A percentile compares a stretch with the other conserved stretches of the same genome.
phyloP scores from a whole-genome alignment of 2,113 vertebrate genomes.

The Mungos mungo region DNA sequence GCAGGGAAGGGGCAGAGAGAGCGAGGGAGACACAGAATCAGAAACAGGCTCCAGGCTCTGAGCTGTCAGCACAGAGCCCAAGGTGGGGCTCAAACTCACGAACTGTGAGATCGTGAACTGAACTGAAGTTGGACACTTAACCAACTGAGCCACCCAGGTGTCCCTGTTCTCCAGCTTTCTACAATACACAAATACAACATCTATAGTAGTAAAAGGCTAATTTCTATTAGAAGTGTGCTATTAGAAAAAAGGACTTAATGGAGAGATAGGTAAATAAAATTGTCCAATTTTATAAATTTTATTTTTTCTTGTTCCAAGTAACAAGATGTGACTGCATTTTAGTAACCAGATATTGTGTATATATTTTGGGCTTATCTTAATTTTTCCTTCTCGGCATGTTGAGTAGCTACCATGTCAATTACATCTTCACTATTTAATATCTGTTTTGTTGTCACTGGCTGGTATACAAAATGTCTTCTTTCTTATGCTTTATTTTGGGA shows the following conservation, averaged over 20 bases:
- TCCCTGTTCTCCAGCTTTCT: neutral
- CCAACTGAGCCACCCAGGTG: too few relatives aligned
- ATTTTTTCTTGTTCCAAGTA: neutral
- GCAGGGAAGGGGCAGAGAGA: too few relatives aligned
- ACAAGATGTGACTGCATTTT: neutral
- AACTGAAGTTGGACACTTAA: neutral
- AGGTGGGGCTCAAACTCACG: neutral
- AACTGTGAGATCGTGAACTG: neutral
- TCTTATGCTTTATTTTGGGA: neutral
- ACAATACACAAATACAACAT: neutral
- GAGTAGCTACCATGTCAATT: neutral
- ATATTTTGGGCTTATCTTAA: neutral
- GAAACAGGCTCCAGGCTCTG: too few relatives aligned
- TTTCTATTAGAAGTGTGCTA: neutral
- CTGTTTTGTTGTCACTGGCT: neutral
- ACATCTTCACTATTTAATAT: neutral
- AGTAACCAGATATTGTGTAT: neutral
- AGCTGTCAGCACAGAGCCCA: neutral
- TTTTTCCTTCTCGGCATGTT: neutral
- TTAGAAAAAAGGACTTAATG: neutral
- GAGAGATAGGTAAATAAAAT: neutral
- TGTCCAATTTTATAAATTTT: neutral
- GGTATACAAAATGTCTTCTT: neutral
- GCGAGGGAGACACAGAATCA: neutral
- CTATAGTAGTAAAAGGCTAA: neutral